phyloP scores from a whole-genome alignment of 2,888 invertebrate genomes.

The Drosophila lacicola region DNA sequence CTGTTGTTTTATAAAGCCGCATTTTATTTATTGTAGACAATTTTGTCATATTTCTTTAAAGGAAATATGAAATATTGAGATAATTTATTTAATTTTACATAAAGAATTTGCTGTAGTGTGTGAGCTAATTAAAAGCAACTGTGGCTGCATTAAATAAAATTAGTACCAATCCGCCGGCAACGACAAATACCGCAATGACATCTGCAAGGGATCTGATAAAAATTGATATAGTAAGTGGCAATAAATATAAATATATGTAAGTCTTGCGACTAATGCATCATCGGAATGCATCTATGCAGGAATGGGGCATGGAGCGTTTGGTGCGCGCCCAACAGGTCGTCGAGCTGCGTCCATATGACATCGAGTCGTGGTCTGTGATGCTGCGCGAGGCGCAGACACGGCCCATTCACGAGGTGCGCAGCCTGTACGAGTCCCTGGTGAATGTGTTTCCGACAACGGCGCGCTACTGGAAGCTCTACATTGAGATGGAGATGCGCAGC shows the following conservation, averaged over 20 bases:
- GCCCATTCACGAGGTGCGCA: conserved; percentile 94
- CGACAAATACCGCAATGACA: conserved; percentile 71
- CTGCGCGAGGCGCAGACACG: conserved; percentile 96
- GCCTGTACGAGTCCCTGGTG: conserved; percentile 97
- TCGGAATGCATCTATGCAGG: conserved; percentile 86
- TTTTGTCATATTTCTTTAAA: conserved; percentile 16
- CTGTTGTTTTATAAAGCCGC: conserved; percentile 43
- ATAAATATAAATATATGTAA: neutral
- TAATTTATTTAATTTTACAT: neutral
- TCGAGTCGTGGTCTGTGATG: conserved; percentile 99
- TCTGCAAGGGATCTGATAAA: conserved; percentile 84
- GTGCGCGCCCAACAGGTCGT: conserved; percentile 93
- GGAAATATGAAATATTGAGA: conserved; percentile 27
- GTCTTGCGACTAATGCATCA: neutral
- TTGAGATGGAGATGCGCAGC: conserved; percentile 98
- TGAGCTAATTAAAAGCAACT: neutral
- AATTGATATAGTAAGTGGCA: conserved; percentile 84
- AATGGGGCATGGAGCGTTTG: conserved; percentile 95
- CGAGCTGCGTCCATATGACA: conserved; percentile 95
- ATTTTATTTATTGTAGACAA: conserved; percentile 45
- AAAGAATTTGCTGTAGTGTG: neutral
- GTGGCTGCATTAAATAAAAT: neutral
- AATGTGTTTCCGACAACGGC: conserved; percentile 98
- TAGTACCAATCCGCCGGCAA: conserved; percentile 27
- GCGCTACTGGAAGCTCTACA: conserved; percentile 99